These are phyloP conservation scores for Blastobasis lacticolella DNA, from an alignment of 2,888 invertebrate species.

Conservation along the genomic window DNA sequence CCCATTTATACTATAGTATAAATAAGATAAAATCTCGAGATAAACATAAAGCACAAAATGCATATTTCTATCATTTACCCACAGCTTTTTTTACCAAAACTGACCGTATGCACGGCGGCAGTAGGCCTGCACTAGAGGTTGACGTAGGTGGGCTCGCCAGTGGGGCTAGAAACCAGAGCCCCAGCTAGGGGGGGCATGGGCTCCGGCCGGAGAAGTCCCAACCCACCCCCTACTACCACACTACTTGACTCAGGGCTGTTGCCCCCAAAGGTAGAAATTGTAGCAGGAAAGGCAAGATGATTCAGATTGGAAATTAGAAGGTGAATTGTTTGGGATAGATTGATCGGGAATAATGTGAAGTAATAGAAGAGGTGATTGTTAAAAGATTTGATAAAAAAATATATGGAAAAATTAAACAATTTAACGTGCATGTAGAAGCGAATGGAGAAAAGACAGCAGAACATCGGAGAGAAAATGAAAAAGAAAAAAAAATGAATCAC, in stretches of 20 bases:
- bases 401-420: too few relatives aligned
- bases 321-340: too few relatives aligned
- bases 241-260: conserved; percentile 74
- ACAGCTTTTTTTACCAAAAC: conserved; percentile 22
- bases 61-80: not conserved
- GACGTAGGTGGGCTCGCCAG: conserved; percentile 94
- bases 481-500: not conserved
- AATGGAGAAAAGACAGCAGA: not conserved
- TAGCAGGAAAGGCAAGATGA: too few relatives aligned
- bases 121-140: conserved; percentile 86
- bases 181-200: conserved; percentile 63
- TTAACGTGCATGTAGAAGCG: not conserved
- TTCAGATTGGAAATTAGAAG: too few relatives aligned
- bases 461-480: not conserved
- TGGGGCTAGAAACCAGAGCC: conserved; percentile 73
- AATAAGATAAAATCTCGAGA: too few relatives aligned
- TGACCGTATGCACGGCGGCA: conserved; percentile 64
- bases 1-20: too few relatives aligned
- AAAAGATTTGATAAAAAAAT: too few relatives aligned
- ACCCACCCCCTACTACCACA: conserved; percentile 68
- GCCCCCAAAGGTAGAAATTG: not conserved
- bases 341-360: too few relatives aligned
- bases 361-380: too few relatives aligned
- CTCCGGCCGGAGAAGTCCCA: conserved; percentile 70
- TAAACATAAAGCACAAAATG: too few relatives aligned